These are phyloP conservation scores for Semnornis frantzii DNA, from an alignment of 2,113 vertebrate species.

Conservation along the genomic window DNA sequence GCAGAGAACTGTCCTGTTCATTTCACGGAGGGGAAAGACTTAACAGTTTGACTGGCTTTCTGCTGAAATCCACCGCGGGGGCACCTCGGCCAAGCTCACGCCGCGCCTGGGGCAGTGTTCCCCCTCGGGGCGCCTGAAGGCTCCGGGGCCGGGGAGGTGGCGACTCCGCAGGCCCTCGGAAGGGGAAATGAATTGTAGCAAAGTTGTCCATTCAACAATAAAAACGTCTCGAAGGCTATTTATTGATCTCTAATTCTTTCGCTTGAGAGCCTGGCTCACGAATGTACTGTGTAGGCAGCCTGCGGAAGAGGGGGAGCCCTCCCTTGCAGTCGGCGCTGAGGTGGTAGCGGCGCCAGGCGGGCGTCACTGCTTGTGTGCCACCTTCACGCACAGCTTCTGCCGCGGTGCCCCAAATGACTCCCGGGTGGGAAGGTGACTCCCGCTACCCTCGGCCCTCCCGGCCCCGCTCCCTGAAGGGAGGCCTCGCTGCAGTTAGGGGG, in stretches of 20 bases:
- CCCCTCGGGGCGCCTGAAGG: accelerated
- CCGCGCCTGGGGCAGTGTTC: accelerated
- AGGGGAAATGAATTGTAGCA: neutral
- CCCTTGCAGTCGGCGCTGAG: too few species aligned
- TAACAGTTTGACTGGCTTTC: neutral
- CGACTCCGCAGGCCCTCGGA: neutral
- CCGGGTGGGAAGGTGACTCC: too few species aligned
- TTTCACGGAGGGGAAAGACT: neutral
- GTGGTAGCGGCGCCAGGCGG: neutral
- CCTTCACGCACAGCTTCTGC: too few species aligned
- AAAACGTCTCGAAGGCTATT: neutral
- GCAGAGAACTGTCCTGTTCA: conserved; percentile 19
- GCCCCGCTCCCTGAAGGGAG: too few species aligned
- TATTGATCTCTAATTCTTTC: neutral
- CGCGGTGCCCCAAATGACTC: too few species aligned
- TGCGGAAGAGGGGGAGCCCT: accelerated
- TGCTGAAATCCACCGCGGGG: accelerated
- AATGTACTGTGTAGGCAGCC: neutral
- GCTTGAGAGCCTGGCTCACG: too few species aligned
- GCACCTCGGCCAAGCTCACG: accelerated
- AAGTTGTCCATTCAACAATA: conserved; percentile 17
- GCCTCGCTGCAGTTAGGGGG: too few species aligned
- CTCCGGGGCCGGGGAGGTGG: accelerated
- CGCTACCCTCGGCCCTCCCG: neutral
- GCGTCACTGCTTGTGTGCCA: accelerated